Percentiles rank a stretch among this genome's conserved stretches.
Evolutionary conservation across 2,888 invertebrate species (phyloP).

Genomic region (Drosophila monieri): DNA sequence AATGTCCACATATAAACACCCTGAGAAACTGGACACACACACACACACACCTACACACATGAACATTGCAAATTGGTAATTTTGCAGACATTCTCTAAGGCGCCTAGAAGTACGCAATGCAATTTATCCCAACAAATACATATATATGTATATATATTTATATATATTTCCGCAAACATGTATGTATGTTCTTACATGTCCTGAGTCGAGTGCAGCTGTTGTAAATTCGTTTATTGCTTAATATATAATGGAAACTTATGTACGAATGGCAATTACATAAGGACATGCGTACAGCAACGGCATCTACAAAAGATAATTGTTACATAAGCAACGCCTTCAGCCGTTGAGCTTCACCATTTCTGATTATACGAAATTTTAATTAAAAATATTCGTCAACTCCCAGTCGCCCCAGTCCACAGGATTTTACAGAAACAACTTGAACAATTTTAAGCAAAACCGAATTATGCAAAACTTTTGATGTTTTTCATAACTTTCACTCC

Average conservation of each 20-base stretch:
- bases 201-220: conserved; percentile 61
- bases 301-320: conserved; percentile 24
- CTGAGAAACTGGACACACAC: conserved; percentile 21
- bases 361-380: conserved; percentile 76
- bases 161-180: background rate
- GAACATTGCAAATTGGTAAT: conserved; percentile 66
- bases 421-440: conserved; percentile 57
- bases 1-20: conserved; percentile 54
- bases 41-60: conserved; percentile 23
- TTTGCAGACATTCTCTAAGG: conserved; percentile 67
- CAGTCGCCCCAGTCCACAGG: conserved; percentile 5
- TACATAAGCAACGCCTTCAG: conserved; percentile 23
- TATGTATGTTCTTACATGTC: background rate
- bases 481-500: conserved; percentile 47
- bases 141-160: background rate
- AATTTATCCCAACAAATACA: conserved; percentile 27
- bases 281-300: conserved; percentile 26
- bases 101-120: conserved; percentile 71
- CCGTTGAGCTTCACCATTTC: conserved; percentile 44
- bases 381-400: conserved; percentile 58
- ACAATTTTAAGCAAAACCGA: conserved; percentile 78
- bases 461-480: conserved; percentile 77
- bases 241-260: conserved; percentile 41
- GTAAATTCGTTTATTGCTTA: conserved; percentile 66
- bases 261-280: conserved; percentile 12